Evolutionary conservation across 2,888 invertebrate species (phyloP).

Genomic region (Sinodicranocentrus sp.): DNA sequence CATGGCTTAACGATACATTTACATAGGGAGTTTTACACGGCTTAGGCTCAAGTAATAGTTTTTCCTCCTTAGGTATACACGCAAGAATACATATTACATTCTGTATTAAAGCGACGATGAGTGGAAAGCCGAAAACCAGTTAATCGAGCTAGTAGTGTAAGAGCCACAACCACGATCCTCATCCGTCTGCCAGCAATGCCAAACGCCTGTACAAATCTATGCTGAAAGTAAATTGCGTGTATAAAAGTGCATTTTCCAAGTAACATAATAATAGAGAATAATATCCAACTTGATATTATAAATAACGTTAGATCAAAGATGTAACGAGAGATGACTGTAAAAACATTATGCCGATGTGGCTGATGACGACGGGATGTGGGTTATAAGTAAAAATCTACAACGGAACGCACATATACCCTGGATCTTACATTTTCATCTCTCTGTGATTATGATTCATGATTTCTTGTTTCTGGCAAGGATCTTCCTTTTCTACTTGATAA

Average conservation of each 20-base stretch:
- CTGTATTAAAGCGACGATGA: neutral
- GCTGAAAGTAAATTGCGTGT: neutral
- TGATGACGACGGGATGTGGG: too few species aligned
- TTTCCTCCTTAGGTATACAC: neutral
- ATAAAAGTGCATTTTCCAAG: neutral
- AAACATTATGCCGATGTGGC: neutral
- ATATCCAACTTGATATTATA: neutral
- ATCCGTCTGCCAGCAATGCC: neutral
- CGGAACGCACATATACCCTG: too few species aligned
- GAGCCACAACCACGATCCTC: neutral
- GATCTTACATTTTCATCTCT: too few species aligned
- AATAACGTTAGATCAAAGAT: too few species aligned
- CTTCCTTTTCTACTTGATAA: too few species aligned
- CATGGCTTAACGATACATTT: neutral
- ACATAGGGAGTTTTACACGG: neutral
- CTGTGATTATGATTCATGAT: too few species aligned
- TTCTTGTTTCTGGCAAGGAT: too few species aligned
- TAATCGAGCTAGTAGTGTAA: slow-evolving; percentile 14
- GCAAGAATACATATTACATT: too few species aligned
- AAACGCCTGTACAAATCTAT: neutral
- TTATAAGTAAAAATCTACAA: too few species aligned
- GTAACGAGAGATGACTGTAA: neutral
- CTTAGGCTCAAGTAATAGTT: too few species aligned
- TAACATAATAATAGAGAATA: neutral
- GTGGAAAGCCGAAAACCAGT: slow-evolving; percentile 7